These are phyloP conservation scores for Cenopis cana DNA, from an alignment of 2,888 invertebrate species.

Conservation along the genomic window DNA sequence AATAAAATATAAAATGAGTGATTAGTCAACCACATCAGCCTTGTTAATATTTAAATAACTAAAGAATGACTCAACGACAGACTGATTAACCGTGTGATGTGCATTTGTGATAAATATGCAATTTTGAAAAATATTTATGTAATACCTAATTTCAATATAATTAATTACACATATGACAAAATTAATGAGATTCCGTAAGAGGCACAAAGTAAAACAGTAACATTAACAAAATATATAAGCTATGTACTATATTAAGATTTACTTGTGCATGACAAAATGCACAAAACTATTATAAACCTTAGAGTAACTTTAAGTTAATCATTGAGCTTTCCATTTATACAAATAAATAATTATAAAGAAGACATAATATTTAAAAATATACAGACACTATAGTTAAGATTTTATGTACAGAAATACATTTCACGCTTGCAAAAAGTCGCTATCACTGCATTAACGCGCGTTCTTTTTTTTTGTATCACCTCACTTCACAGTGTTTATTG, in stretches of 20 bases:
- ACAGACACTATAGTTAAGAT: slow-evolving; percentile 63
- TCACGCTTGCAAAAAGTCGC: slow-evolving; percentile 49
- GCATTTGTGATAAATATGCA: slow-evolving; percentile 33
- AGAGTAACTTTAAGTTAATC: slow-evolving; percentile 81
- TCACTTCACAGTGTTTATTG: slow-evolving; percentile 94
- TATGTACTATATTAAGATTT: slow-evolving; percentile 69
- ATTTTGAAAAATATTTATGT: slow-evolving; percentile 38
- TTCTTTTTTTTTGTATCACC: slow-evolving; percentile 88
- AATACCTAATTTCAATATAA: slow-evolving; percentile 52
- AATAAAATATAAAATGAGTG: slow-evolving; percentile 27
- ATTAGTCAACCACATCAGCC: slow-evolving; percentile 48
- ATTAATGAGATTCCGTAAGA: slow-evolving; percentile 80
- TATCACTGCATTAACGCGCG: slow-evolving; percentile 35
- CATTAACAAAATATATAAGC: slow-evolving; percentile 71
- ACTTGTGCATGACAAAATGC: slow-evolving; percentile 74
- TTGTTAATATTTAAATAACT: slow-evolving; percentile 10
- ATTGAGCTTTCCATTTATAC: slow-evolving; percentile 84
- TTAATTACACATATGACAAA: slow-evolving; percentile 54
- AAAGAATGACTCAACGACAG: slow-evolving; percentile 2
- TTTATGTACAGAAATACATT: slow-evolving; percentile 60
- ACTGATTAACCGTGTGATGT: slow-evolving; percentile 38
- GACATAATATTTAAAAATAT: slow-evolving; percentile 64
- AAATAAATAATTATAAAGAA: slow-evolving; percentile 76
- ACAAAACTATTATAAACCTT: slow-evolving; percentile 71
- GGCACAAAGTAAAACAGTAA: slow-evolving; percentile 78